phyloP scores from a whole-genome alignment of 2,797 vertebrate genomes.

The Tokudaia muenninki region DNA sequence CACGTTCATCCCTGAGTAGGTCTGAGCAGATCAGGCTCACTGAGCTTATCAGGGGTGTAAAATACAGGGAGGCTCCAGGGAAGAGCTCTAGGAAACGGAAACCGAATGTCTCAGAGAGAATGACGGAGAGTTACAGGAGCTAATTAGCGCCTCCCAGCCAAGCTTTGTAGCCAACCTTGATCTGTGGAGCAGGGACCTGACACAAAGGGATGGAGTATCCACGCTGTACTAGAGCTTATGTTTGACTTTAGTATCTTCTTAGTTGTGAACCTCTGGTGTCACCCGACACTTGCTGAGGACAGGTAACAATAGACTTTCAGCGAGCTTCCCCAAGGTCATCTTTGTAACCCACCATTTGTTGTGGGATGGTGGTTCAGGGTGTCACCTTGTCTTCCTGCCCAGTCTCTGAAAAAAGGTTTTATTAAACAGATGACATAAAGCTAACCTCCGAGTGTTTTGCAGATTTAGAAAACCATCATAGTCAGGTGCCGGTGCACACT shows the following conservation, averaged over 20 bases:
- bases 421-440: background rate
- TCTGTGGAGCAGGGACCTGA: background rate
- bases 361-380: background rate
- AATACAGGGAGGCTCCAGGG: background rate
- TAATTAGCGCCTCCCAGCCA: background rate
- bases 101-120: background rate
- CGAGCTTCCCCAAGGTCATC: too few species aligned
- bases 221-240: background rate
- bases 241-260: background rate
- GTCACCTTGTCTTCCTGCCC: background rate
- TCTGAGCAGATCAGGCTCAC: background rate
- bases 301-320: background rate
- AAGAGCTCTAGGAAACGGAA: background rate
- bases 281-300: background rate
- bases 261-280: background rate
- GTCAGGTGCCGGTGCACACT: background rate
- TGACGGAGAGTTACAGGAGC: background rate
- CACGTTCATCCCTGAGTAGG: background rate
- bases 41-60: background rate
- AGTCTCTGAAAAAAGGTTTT: background rate
- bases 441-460: background rate
- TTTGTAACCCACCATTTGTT: background rate
- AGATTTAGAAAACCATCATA: background rate
- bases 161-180: background rate
- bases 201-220: background rate